Percentiles rank a stretch among this genome's conserved stretches.
Evolutionary conservation across 2,888 invertebrate species (phyloP).

Genomic region (Eupithecia subumbrata): DNA sequence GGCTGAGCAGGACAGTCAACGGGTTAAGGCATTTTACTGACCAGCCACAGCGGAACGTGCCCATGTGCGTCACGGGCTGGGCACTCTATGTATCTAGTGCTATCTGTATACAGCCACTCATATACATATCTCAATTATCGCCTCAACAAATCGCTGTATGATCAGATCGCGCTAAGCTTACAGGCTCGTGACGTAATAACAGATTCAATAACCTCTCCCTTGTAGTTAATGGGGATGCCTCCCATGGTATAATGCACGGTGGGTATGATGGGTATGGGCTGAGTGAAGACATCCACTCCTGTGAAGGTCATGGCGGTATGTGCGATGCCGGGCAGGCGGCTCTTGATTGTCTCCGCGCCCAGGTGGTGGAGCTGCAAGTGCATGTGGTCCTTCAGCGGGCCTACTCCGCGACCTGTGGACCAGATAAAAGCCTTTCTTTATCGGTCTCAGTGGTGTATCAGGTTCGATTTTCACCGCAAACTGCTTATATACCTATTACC

Average conservation of each 20-base stretch:
- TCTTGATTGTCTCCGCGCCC: constrained; percentile 92
- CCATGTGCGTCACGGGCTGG: too few species aligned
- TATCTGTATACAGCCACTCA: too few species aligned
- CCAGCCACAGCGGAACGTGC: too few species aligned
- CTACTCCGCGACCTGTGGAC: constrained; percentile 90
- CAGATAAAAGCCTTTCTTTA: background rate
- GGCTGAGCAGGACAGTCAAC: too few species aligned
- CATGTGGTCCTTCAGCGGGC: constrained; percentile 98
- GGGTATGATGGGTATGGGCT: constrained; percentile 98
- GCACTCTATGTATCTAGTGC: too few species aligned
- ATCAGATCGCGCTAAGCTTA: too few species aligned
- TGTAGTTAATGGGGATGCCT: constrained; percentile 98
- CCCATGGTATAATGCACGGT: constrained; percentile 99
- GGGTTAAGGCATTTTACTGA: too few species aligned
- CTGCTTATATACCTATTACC: too few species aligned
- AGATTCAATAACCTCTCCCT: constrained; percentile 89
- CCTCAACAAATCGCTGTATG: too few species aligned
- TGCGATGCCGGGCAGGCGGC: constrained; percentile 96
- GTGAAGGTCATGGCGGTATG: constrained; percentile 99
- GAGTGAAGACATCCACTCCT: constrained; percentile 97
- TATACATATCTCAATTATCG: too few species aligned
- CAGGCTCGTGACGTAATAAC: background rate
- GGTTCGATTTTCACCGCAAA: too few species aligned
- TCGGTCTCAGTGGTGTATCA: background rate
- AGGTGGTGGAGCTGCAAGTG: constrained; percentile 97